Evolutionary conservation across 2,888 invertebrate genomes (phyloP), one percentile per base, ranked within the genome.

Genomic region (Bombylius major): DNA sequence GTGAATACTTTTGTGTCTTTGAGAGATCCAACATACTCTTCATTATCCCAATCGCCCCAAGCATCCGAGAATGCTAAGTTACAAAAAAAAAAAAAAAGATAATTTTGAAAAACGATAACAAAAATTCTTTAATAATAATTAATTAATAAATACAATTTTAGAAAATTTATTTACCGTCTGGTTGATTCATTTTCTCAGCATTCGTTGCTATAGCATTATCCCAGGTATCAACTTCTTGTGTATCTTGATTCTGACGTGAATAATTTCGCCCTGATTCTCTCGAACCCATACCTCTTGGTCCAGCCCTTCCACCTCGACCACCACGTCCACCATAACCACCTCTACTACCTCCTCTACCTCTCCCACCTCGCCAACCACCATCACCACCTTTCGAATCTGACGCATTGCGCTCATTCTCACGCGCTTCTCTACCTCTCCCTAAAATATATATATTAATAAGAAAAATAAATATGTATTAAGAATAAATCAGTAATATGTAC

Each of bases 1-100:
- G 89, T 89, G 70, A 90, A 90, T 57, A 96, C 94, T 79, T 95
- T 95, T 51, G 91, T 92, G 71, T 96, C 95, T 61, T 91, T 88
- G 59, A 95, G 79, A 64, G 92, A 93, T 54, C 95, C 95, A 47
- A 92, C 91, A 80, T 95, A 96, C 71, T 95, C 95, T 74, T 95
- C 94, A 68, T 84, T 89, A 75, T 89, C 91, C 91, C 87, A 92
- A 73, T 88, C 89, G 56, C 77, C 78, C 79, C 79, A 79, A 45
- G 76, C 75, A 65, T 79, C 79, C 56, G 70, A 71, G 47, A 68
- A 68, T 34, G 60, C 59, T 56, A 45, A 8, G 3, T 39, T 23
- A 23, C 3, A 23, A 3, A 23, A n/a, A 34, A 34, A 39, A 39
- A 39, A 39, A 4, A 39, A 42, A 54, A 42, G 7, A 23, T 13